Base-by-base conservation (phyloP, 2,888 invertebrate species). In the Eupithecia tripunctaria region DNA sequence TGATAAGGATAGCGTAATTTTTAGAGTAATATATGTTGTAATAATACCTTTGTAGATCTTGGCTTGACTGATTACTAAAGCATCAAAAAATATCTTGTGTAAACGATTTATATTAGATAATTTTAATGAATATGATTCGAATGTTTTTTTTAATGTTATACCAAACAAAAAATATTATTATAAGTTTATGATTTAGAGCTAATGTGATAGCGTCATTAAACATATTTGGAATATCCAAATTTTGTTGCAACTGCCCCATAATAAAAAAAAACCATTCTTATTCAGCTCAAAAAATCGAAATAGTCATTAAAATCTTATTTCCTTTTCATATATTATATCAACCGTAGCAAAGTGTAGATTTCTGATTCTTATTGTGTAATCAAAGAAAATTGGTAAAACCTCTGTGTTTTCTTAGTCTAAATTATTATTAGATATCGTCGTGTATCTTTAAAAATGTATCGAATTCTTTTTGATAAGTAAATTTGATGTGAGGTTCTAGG, bases 61-160 rank as follows among this genome's bases (percentile, higher is more conserved):
- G 81, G 85, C 86, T 86, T 85, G 86, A 87, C 85, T 85, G 87
- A 87, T 75, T 83, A 84, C 81, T 84, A 82, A 82, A 82, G 79
- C 79, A 84, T 83, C 81, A 81, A 51, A 47, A 32, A 21, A 82
- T 76, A 80, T 72, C 80, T 82, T 82, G 79, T 82, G 78, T 77
- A 79, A 80, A 83, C 78, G 76, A 79, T 83, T 83, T 84, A 80
- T 82, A 81, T 84, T 85, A 82, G 73, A 78, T 78, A 85, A 85
- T 64, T 88, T 87, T 84, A 87, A 85, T 86, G 88, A 90, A 88
- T 90, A 85, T 88, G 78, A 89, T 91, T 90, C 88, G 86, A 89
- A 86, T 89, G 85, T 90, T 89, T 89, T 89, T 89, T 88, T 87
- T 89, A 86, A 86, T 89, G 87, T 88, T 89, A 86, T 86, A 88